A percentile compares a stretch with the other conserved stretches of the same genome.
These are phyloP conservation scores for Bradynema listronoti DNA, from an alignment of 1,140 invertebrate species.

Conservation along the genomic window DNA sequence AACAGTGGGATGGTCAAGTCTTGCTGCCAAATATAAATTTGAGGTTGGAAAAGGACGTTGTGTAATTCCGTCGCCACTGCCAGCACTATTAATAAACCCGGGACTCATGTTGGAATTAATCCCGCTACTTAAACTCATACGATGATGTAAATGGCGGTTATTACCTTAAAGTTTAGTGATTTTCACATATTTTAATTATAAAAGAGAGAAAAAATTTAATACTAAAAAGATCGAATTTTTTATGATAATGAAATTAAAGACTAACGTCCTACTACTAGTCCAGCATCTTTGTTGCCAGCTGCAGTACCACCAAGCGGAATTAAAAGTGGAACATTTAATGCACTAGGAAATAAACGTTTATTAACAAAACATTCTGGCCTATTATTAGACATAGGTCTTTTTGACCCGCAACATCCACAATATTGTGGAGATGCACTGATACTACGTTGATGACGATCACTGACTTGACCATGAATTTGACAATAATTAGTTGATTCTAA, in stretches of 20 bases:
- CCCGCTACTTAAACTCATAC: slow-evolving; percentile 14
- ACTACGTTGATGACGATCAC: slow-evolving; percentile 21
- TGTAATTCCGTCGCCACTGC: too few species aligned
- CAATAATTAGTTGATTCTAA: neutral
- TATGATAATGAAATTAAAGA: slow-evolving; percentile 7
- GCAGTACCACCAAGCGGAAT: slow-evolving; percentile 31
- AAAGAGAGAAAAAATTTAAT: neutral
- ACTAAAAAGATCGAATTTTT: neutral
- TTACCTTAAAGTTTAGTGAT: neutral
- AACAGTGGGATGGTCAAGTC: slow-evolving; percentile 41
- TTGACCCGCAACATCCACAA: neutral
- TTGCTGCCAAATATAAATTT: slow-evolving; percentile 33
- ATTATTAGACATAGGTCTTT: too few species aligned
- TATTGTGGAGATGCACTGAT: slow-evolving; percentile 32
- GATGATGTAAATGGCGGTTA: slow-evolving; percentile 10
- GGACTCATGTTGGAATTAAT: neutral
- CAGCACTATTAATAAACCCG: too few species aligned
- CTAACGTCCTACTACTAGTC: neutral
- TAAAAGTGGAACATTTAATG: slow-evolving; percentile 22
- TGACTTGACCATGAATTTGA: slow-evolving; percentile 14
- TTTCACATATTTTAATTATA: slow-evolving; percentile 9
- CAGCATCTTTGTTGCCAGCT: slow-evolving; percentile 1
- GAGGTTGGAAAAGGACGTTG: slow-evolving; percentile 9
- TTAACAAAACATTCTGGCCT: too few species aligned
- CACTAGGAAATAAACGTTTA: neutral